Conservation (phyloP, 2,113 vertebrate genomes). For the Menidia beryllina region DNA sequence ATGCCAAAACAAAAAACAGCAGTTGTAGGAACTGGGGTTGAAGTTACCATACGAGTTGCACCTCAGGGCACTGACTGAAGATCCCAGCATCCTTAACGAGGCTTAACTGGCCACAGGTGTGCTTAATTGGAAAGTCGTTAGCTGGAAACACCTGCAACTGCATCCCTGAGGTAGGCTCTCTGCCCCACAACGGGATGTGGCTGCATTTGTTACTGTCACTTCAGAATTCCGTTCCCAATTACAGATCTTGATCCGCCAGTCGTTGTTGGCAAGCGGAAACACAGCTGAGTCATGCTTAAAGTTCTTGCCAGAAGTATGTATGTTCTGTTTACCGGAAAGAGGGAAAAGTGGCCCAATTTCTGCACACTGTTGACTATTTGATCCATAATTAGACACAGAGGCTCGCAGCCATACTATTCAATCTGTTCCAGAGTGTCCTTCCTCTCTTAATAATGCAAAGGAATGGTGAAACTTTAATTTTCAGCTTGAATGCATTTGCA, state of each 20-base stretch:
- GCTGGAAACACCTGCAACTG: no score
- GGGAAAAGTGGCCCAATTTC: not conserved
- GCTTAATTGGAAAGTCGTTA: no score
- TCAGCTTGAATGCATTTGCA: slow-evolving; percentile 59
- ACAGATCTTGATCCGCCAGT: not conserved
- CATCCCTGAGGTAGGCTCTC: no score
- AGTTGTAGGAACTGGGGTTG: no score
- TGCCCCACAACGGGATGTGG: no score
- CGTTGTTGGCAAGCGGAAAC: not conserved
- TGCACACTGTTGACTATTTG: slow-evolving; percentile 34
- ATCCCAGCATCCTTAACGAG: no score
- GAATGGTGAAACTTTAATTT: slow-evolving; percentile 65
- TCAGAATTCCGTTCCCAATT: not conserved
- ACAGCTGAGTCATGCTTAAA: not conserved
- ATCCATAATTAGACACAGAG: slow-evolving; percentile 29
- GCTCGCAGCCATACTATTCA: slow-evolving; percentile 27
- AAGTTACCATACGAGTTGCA: no score
- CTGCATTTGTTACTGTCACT: no score
- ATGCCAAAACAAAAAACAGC: no score
- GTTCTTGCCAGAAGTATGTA: slow-evolving; percentile 16
- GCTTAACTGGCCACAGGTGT: no score
- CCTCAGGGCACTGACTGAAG: no score
- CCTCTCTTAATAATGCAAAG: slow-evolving; percentile 66
- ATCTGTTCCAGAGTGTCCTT: slow-evolving; percentile 30
- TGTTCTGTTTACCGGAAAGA: not conserved